Evolutionary conservation across 1,140 invertebrate genomes (phyloP).

Genomic region (Conus betulinus): DNA sequence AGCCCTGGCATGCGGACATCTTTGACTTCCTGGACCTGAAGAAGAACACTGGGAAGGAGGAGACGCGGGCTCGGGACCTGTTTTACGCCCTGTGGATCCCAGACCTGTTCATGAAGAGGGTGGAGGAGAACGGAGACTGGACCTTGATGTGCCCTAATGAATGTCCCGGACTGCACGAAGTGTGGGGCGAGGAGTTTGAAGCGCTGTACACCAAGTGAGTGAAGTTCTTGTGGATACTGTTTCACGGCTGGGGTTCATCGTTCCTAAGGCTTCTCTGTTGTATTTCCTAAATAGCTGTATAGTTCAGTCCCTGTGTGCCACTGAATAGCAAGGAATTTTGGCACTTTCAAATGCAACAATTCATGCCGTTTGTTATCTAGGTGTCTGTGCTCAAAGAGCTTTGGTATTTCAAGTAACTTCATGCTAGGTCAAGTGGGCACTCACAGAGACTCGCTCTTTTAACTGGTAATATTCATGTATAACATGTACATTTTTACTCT

Average conservation of each 20-base stretch:
- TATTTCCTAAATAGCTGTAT: too few species aligned
- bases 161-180: conserved; percentile 91
- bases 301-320: too few species aligned
- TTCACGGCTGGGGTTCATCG: conserved; percentile 80
- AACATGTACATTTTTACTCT: too few species aligned
- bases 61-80: conserved; percentile 88
- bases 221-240: neutral
- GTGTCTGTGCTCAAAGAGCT: too few species aligned
- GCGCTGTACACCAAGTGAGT: conserved; percentile 86
- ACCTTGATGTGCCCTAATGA: conserved; percentile 98
- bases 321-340: too few species aligned
- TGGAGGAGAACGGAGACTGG: conserved; percentile 92
- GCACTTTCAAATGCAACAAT: too few species aligned
- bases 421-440: too few species aligned
- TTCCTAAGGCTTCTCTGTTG: too few species aligned
- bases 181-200: conserved; percentile 97
- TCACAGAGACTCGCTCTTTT: too few species aligned
- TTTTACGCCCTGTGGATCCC: conserved; percentile 99
- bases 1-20: conserved; percentile 99
- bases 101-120: conserved; percentile 98
- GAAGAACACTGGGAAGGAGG: conserved; percentile 85
- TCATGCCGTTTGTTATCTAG: too few species aligned
- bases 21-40: conserved; percentile 96
- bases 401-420: too few species aligned
- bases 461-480: too few species aligned